Percentiles rank a stretch among this genome's conserved stretches.
Conservation (phyloP, 92 coral and sea anemone species). For the Pocillopora meandrina region DNA sequence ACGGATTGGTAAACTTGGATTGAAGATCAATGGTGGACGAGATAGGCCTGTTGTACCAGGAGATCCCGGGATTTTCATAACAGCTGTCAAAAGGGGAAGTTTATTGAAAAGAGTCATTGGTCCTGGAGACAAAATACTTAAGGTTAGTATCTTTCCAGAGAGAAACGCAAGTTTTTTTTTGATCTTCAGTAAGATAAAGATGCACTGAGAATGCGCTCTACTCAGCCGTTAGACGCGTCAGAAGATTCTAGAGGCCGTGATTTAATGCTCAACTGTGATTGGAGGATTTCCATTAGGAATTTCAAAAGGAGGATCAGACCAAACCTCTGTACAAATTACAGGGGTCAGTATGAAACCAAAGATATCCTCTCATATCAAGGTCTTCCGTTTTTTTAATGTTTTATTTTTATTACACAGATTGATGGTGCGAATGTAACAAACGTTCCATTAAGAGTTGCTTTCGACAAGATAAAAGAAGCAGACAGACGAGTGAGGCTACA, state of each 20-base stretch:
- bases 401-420: conserved; percentile 43
- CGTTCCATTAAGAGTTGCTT: conserved; percentile 60
- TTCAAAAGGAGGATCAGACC: too few relatives aligned
- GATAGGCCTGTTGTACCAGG: conserved; percentile 87
- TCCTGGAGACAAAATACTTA: conserved; percentile 84
- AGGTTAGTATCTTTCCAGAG: conserved; percentile 32
- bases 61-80: conserved; percentile 85
- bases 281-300: too few relatives aligned
- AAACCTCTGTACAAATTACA: background rate
- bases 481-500: conserved; percentile 70
- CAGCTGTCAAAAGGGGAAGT: conserved; percentile 73
- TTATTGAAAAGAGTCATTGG: conserved; percentile 59
- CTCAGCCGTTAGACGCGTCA: too few relatives aligned
- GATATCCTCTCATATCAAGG: too few relatives aligned
- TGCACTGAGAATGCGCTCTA: too few relatives aligned
- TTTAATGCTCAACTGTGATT: too few relatives aligned
- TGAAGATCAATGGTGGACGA: conserved; percentile 86
- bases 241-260: too few relatives aligned
- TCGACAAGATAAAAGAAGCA: conserved; percentile 67
- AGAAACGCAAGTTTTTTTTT: too few relatives aligned
- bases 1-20: conserved; percentile 75
- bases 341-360: too few relatives aligned
- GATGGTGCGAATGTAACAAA: conserved; percentile 65
- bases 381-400: background rate
- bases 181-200: too few relatives aligned